Conservation (phyloP, 2,888 invertebrate species). For the Mythimna vitellina region DNA sequence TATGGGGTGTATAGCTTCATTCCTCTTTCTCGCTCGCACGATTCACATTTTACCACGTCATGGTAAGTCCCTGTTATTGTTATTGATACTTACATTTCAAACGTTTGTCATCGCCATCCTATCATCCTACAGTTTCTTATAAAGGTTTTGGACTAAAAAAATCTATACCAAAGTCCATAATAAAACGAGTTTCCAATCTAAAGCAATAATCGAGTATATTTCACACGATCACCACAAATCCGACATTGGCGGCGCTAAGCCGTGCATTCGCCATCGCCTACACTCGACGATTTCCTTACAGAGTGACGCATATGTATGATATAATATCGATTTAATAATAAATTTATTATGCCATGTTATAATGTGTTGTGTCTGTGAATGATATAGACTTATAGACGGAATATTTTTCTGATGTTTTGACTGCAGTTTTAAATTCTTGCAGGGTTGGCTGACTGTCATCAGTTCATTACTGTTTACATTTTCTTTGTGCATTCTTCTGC, state of each 20-base stretch:
- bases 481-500: too few species aligned
- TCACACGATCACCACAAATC: slow-evolving; percentile 23
- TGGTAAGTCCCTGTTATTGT: too few species aligned
- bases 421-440: neutral
- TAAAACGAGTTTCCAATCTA: slow-evolving; percentile 27
- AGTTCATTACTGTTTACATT: too few species aligned
- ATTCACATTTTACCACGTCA: too few species aligned
- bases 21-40: too few species aligned
- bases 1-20: too few species aligned
- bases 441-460: neutral
- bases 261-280: slow-evolving; percentile 56
- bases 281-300: slow-evolving; percentile 44
- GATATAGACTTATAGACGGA: neutral
- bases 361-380: slow-evolving; percentile 9
- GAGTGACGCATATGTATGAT: slow-evolving; percentile 49
- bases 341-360: slow-evolving; percentile 35
- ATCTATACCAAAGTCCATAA: neutral
- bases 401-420: neutral
- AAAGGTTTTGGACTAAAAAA: slow-evolving; percentile 5
- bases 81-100: too few species aligned
- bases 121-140: neutral
- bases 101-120: neutral
- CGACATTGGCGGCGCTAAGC: slow-evolving; percentile 55
- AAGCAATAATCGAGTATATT: slow-evolving; percentile 39
- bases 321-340: slow-evolving; percentile 47